Percentiles rank a stretch among this genome's conserved stretches.
Evolutionary conservation across 2,797 vertebrate genomes (phyloP).

Genomic region (Myotis findleyi): DNA sequence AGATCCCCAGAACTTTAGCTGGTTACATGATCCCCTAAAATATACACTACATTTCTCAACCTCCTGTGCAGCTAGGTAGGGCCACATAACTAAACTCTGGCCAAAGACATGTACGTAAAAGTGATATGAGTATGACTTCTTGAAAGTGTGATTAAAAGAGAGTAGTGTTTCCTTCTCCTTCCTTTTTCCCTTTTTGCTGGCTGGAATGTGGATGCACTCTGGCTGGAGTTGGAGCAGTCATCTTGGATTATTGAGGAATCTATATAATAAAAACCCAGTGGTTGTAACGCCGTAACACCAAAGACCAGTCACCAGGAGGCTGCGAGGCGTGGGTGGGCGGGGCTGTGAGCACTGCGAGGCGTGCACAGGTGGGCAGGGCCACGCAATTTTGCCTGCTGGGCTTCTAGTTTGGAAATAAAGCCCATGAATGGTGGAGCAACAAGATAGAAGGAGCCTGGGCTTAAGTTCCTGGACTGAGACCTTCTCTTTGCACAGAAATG

Average conservation of each 20-base stretch:
- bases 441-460: neutral
- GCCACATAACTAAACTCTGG: neutral
- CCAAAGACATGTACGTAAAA: neutral
- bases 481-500: neutral
- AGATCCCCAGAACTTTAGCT: neutral
- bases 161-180: neutral
- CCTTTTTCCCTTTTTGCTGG: neutral
- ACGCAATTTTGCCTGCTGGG: too few species aligned
- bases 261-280: too few species aligned
- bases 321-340: too few species aligned
- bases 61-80: neutral
- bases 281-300: too few species aligned
- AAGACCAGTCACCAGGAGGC: too few species aligned
- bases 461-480: neutral
- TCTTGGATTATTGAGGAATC: neutral
- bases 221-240: neutral
- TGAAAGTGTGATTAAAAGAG: neutral
- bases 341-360: too few species aligned
- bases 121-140: neutral
- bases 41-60: neutral
- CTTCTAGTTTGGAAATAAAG: neutral
- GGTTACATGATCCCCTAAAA: neutral
- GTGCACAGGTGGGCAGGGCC: too few species aligned
- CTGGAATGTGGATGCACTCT: neutral
- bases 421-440: neutral